Base-by-base conservation (phyloP, 2,113 vertebrate species). In the Xerus inauris region DNA sequence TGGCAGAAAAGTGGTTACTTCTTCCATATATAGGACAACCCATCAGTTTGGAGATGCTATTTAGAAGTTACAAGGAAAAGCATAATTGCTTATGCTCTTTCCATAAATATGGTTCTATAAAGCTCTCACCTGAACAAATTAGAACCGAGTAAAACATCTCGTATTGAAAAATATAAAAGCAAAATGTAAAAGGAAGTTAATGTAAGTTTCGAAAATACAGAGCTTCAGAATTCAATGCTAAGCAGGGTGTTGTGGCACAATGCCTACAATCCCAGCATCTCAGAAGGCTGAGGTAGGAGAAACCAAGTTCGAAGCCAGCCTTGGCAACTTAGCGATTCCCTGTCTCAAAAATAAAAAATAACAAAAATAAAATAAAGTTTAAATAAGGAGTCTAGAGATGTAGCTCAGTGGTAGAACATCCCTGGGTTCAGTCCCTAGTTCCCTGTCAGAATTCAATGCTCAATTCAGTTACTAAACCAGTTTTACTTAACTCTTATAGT, bases 161-260 rank as follows among this genome's bases (percentile, higher is more conserved):
- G 6, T 49, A 82, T 1, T 76, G 49, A 94, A 32, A 87, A 91
- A 89, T 11, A 91, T 54, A 32, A 72, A 91, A 54, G 40, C 59
- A 32, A 95, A 94, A 47, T 67, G 45, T 35, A 83, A 62, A 71
- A 26, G 17, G 1, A 72, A 93, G 10, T 80, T 81, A 76, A 87
- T 30, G 11, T 71, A 67, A 89, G 5, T 89, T 97, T 85, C 88
- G 32, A 91, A 80, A 64, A 79, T 6, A 20, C 47, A 54, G 35
- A 91, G 47, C 59, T 94, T 92, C 26, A 91, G 67, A 91, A 76
- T 75, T 82, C 35, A 90, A 64, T n/a, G 45, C 32, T 90, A 49
- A 64, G 20, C 22, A 24, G 22, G 57, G 8, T 0, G 6, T 59
- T 2, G 22, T 59, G 22, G 20, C 22, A 59, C 22, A 59, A 59